Conservation (phyloP, 2,888 invertebrate genomes). For the Azorinus chamasolen region DNA sequence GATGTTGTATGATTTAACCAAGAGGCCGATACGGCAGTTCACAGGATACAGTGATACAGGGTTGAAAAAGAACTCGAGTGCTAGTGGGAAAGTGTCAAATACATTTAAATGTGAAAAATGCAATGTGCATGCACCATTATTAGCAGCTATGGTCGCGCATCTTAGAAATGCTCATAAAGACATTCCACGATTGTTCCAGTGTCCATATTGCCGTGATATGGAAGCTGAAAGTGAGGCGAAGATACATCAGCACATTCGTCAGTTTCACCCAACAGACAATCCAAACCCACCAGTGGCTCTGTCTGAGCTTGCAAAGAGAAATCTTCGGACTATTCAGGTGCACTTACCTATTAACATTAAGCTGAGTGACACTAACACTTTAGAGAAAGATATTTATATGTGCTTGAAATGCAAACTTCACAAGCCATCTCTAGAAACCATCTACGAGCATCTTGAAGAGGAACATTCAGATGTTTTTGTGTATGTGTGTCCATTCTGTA, state of each 20-base stretch:
- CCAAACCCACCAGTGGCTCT: slow-evolving; percentile 79
- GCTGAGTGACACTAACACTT: slow-evolving; percentile 66
- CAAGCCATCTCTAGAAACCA: slow-evolving; percentile 76
- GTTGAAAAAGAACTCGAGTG: too few relatives aligned
- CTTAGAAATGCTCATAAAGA: slow-evolving; percentile 75
- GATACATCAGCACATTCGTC: slow-evolving; percentile 76
- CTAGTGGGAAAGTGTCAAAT: slow-evolving; percentile 40
- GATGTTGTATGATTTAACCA: too few relatives aligned
- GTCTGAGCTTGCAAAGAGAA: slow-evolving; percentile 76
- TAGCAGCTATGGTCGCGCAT: slow-evolving; percentile 79
- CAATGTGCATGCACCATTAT: slow-evolving; percentile 79
- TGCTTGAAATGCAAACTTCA: slow-evolving; percentile 78
- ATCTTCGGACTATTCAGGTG: slow-evolving; percentile 73
- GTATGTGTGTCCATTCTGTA: slow-evolving; percentile 74
- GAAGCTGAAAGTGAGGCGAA: slow-evolving; percentile 75
- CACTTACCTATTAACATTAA: slow-evolving; percentile 66
- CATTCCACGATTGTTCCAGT: slow-evolving; percentile 75
- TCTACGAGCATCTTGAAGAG: slow-evolving; percentile 75
- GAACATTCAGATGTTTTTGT: slow-evolving; percentile 78
- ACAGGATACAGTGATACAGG: too few relatives aligned
- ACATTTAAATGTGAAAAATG: slow-evolving; percentile 81
- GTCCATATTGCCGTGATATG: slow-evolving; percentile 78
- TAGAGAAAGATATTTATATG: slow-evolving; percentile 80
- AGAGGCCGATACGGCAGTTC: too few relatives aligned
- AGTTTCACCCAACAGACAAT: slow-evolving; percentile 74